Evolutionary conservation across 2,888 invertebrate genomes (phyloP).

Genomic region (Xylophagus ater): DNA sequence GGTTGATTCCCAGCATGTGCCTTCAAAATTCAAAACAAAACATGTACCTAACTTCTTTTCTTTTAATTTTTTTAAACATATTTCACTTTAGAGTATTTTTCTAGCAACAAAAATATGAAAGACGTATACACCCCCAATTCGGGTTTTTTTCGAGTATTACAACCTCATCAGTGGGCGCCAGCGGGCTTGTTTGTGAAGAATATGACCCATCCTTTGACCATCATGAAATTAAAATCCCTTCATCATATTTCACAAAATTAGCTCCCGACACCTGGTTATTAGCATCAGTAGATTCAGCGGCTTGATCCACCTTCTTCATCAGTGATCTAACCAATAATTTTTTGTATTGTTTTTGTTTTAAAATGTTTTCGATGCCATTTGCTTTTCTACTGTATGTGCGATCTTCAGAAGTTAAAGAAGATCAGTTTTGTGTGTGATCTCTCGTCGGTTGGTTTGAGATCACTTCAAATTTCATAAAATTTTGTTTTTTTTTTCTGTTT

Average conservation of each 20-base stretch:
- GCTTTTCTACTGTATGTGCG: conserved; percentile 9
- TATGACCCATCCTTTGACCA: not conserved
- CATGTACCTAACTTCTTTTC: too few relatives aligned
- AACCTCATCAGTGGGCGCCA: conserved; percentile 13
- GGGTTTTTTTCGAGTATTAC: conserved; percentile 2
- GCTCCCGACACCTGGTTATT: conserved; percentile 20
- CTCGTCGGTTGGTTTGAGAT: too few relatives aligned
- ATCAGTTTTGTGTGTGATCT: conserved; percentile 1
- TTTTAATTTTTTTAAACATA: not conserved
- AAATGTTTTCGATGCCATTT: not conserved
- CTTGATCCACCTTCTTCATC: conserved; percentile 13
- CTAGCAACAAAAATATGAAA: conserved; percentile 7
- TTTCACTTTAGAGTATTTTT: conserved; percentile 1
- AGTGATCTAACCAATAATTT: conserved; percentile 7
- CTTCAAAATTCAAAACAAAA: too few relatives aligned
- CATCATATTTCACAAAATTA: conserved; percentile 20
- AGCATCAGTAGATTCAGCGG: conserved; percentile 12
- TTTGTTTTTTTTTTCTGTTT: not conserved
- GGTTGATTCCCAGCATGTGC: too few relatives aligned
- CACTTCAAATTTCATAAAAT: not conserved
- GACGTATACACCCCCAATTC: conserved; percentile 10
- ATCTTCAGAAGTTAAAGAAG: conserved; percentile 12
- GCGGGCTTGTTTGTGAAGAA: conserved; percentile 6
- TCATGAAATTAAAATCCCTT: conserved; percentile 13
- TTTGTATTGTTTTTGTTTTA: conserved; percentile 3